Evolutionary conservation across 2,113 vertebrate genomes (phyloP).

Genomic region (Equus quagga): DNA sequence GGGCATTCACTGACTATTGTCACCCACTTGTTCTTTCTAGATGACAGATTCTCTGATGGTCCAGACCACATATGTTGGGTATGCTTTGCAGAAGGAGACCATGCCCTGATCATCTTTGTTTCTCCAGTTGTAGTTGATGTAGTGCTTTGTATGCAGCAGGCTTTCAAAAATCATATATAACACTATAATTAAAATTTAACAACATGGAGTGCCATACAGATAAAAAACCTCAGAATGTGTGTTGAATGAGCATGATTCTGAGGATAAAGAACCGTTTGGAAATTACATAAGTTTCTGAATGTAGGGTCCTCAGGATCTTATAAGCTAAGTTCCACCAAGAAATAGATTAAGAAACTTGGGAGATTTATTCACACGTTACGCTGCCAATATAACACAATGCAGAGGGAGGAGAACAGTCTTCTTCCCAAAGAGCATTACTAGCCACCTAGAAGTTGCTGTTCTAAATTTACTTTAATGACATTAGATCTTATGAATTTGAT

Average conservation of each 20-base stretch:
- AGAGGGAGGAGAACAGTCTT: neutral
- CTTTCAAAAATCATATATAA: neutral
- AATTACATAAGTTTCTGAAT: neutral
- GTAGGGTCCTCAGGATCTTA: neutral
- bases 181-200: neutral
- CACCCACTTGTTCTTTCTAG: neutral
- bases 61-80: neutral
- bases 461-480: neutral
- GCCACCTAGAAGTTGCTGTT: neutral
- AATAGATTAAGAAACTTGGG: neutral
- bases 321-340: neutral
- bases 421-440: neutral
- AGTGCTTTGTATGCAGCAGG: neutral
- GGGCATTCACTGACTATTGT: neutral
- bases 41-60: neutral
- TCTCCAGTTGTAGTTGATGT: neutral
- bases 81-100: neutral
- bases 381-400: neutral
- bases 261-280: neutral
- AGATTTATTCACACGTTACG: neutral
- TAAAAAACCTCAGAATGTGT: neutral
- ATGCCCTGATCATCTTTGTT: neutral
- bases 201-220: neutral
- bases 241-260: neutral
- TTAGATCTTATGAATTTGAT: neutral